Evolutionary conservation across 2,113 vertebrate genomes (phyloP), one percentile per base, ranked within the genome.

Genomic region (Mesitornis unicolor): DNA sequence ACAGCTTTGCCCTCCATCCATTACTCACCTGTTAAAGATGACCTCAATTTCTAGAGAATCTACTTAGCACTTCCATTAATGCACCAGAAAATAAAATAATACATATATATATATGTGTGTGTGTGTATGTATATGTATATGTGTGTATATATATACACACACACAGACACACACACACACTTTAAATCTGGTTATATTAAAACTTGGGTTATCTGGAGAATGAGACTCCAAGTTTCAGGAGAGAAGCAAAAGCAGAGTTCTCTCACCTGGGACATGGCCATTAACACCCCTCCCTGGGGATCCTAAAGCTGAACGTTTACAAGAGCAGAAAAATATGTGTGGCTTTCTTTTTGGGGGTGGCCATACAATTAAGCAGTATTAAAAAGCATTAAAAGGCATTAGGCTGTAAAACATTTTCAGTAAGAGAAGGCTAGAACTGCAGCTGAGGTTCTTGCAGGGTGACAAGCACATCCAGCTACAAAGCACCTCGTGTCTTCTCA

Each of bases 61-160:
- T 64, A 36, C 31, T 63, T 5, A n/a, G 21, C 24, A 67, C 18
- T 51, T 40, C 6, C 61, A 74, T 15, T 75, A 86, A 45, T 18
- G 45, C 8, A 9, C 6, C 17, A 63, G 19, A 21, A n/a, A 59
- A 50, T 24, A 50, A 57, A 24, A 11, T 1, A 38, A 6, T n/a
- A n/a, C n/a, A n/a, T n/a, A n/a, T n/a, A n/a, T n/a, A n/a, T n/a
- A n/a, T n/a, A n/a, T n/a, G n/a, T n/a, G n/a, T n/a, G n/a, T n/a
- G n/a, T n/a, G n/a, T n/a, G n/a, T n/a, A n/a, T n/a, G n/a, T n/a
- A n/a, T n/a, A n/a, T n/a, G n/a, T n/a, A n/a, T n/a, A n/a, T n/a
- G n/a, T n/a, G n/a, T n/a, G n/a, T n/a, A n/a, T n/a, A 36, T 4
- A 15, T 9, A 48, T 7, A 17, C 0, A 47, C 0, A 53, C 1